Conservation (phyloP, 2,797 vertebrate genomes). For the Macropus fuliginosus region DNA sequence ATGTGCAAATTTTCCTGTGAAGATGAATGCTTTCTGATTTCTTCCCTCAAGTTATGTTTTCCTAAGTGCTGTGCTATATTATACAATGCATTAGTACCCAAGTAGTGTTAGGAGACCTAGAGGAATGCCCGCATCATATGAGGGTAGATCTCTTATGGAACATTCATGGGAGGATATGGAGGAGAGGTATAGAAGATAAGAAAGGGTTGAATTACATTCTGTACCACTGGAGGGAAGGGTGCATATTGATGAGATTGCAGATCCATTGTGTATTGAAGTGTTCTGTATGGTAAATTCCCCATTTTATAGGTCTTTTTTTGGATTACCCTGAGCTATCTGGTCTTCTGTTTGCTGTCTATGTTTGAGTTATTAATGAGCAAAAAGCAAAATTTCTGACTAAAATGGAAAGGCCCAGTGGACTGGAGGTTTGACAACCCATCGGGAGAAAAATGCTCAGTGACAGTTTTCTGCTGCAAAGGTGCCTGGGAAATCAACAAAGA, state of each 20-base stretch:
- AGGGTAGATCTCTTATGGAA: not conserved
- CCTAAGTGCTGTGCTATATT: not conserved
- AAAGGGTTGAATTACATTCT: not conserved
- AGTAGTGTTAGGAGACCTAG: not conserved
- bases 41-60: not conserved
- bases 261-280: constrained; percentile 54
- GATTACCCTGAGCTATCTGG: constrained; percentile 71
- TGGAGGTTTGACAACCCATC: constrained; percentile 55
- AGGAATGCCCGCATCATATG: not conserved
- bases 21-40: not conserved
- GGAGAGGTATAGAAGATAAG: not conserved
- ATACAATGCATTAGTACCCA: not conserved
- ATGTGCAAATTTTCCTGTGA: not conserved
- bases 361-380: constrained; percentile 79
- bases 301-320: constrained; percentile 71
- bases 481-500: constrained; percentile 47
- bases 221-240: not conserved
- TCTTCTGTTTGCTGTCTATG: constrained; percentile 69
- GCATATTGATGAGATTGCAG: not conserved
- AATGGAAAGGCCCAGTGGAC: constrained; percentile 11
- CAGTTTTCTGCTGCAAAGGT: constrained; percentile 55
- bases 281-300: constrained; percentile 65
- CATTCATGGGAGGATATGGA: not conserved
- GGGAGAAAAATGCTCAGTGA: constrained; percentile 48
- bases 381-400: constrained; percentile 77